Conservation (phyloP, 2,113 vertebrate species). For the Calonectris borealis region DNA sequence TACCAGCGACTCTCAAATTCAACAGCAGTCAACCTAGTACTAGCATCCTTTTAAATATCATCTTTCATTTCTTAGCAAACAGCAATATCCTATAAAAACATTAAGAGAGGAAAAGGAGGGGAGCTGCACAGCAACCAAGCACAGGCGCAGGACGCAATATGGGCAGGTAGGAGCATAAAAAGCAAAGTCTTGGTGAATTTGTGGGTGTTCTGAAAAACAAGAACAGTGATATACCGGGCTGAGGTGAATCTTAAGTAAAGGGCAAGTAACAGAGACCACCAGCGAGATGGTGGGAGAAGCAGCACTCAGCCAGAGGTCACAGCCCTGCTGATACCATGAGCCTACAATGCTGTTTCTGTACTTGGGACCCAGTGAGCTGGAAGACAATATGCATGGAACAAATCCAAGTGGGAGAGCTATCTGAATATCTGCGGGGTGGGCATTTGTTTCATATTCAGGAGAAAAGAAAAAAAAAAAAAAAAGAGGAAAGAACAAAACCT, state of each 20-base stretch:
- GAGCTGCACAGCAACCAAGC: not conserved
- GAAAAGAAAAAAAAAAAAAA: not conserved
- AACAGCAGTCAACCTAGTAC: slow-evolving; percentile 28
- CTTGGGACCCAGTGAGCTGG: not conserved
- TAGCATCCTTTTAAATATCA: slow-evolving; percentile 38
- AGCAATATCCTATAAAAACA: slow-evolving; percentile 36
- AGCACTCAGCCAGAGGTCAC: not conserved
- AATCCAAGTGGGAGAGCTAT: not conserved
- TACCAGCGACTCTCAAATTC: slow-evolving; percentile 20
- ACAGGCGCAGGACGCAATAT: not conserved
- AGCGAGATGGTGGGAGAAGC: not conserved
- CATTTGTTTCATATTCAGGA: not conserved
- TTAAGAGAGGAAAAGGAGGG: not conserved
- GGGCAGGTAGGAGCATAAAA: not conserved
- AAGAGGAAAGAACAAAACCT: not conserved
- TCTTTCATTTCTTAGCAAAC: slow-evolving; percentile 49
- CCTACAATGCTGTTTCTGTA: not conserved
- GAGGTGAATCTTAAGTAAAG: not conserved
- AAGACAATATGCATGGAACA: not conserved
- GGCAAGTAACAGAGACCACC: not conserved
- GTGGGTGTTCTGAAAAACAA: not conserved
- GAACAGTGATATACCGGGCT: not conserved
- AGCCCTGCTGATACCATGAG: not conserved
- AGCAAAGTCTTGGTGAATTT: not conserved
- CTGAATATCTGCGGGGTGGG: not conserved